Conservation (phyloP, 2,888 invertebrate genomes). For the Zonitis immaculata region DNA sequence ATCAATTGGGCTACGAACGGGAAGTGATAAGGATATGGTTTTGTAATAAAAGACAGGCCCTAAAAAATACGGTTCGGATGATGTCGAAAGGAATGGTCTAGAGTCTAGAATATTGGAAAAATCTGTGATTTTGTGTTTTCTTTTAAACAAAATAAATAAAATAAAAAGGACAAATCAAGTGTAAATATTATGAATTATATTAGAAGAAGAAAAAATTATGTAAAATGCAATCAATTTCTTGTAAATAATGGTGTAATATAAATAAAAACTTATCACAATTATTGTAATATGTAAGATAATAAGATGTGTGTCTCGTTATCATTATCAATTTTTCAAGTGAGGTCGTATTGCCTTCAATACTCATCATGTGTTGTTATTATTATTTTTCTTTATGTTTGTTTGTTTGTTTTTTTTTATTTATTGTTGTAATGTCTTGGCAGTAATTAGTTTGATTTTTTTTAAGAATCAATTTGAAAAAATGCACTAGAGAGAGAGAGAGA, state of each 20-base stretch:
- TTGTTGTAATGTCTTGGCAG: background rate
- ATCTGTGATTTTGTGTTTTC: slow-evolving; percentile 28
- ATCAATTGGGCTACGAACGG: slow-evolving; percentile 92
- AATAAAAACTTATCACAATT: slow-evolving; percentile 5
- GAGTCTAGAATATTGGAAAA: slow-evolving; percentile 20
- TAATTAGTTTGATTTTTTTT: background rate
- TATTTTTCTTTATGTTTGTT: slow-evolving; percentile 8
- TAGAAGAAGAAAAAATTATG: background rate
- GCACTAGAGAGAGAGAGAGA: background rate
- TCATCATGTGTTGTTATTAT: slow-evolving; percentile 2
- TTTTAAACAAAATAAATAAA: slow-evolving; percentile 10
- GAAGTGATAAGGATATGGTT: slow-evolving; percentile 99
- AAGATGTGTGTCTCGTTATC: slow-evolving; percentile 10
- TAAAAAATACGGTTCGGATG: slow-evolving; percentile 96
- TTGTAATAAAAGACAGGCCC: slow-evolving; percentile 96
- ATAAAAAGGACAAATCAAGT: background rate
- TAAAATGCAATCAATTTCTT: slow-evolving; percentile 6
- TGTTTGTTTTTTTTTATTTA: background rate
- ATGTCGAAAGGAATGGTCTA: slow-evolving; percentile 84
- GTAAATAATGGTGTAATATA: slow-evolving; percentile 22
- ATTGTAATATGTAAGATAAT: slow-evolving; percentile 14
- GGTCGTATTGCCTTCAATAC: slow-evolving; percentile 8
- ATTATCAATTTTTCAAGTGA: slow-evolving; percentile 2
- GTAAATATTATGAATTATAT: slow-evolving; percentile 14
- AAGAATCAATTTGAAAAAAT: background rate